A percentile compares a stretch with the other conserved stretches of the same genome.
Evolutionary conservation across 2,888 invertebrate genomes (phyloP).

Genomic region (Camponotus fellah): DNA sequence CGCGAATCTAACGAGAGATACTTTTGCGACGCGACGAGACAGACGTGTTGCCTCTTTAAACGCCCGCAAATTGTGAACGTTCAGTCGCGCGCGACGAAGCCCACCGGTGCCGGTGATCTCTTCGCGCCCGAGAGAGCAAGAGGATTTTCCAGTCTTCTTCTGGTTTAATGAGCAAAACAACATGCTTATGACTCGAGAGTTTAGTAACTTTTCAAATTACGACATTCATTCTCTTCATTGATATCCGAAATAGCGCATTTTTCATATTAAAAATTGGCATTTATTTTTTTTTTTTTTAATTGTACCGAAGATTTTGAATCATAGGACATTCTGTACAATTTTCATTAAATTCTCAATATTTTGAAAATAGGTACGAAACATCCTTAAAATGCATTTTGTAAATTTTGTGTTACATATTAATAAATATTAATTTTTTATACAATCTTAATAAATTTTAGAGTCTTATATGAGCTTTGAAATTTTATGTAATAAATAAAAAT

Average conservation of each 20-base stretch:
- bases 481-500: neutral
- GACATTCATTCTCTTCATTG: neutral
- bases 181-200: neutral
- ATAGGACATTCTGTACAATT: no score
- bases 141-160: neutral
- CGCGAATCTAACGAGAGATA: slow-evolving; percentile 50
- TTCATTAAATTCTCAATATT: no score
- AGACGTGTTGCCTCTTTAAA: slow-evolving; percentile 3
- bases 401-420: neutral
- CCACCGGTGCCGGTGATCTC: neutral
- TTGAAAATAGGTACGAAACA: no score
- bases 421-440: neutral
- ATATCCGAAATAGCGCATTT: neutral
- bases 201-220: neutral
- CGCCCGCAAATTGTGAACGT: slow-evolving; percentile 23
- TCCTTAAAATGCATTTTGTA: neutral
- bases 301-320: no score
- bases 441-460: neutral
- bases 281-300: neutral
- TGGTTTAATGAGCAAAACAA: slow-evolving; percentile 11
- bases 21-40: slow-evolving; percentile 22
- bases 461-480: neutral
- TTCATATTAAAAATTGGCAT: neutral
- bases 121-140: slow-evolving; percentile 23
- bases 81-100: slow-evolving; percentile 2